Percentiles rank a stretch among this genome's conserved stretches.
These are phyloP conservation scores for Craterocephalus amniculus DNA, from an alignment of 2,797 vertebrate species.

Conservation along the genomic window DNA sequence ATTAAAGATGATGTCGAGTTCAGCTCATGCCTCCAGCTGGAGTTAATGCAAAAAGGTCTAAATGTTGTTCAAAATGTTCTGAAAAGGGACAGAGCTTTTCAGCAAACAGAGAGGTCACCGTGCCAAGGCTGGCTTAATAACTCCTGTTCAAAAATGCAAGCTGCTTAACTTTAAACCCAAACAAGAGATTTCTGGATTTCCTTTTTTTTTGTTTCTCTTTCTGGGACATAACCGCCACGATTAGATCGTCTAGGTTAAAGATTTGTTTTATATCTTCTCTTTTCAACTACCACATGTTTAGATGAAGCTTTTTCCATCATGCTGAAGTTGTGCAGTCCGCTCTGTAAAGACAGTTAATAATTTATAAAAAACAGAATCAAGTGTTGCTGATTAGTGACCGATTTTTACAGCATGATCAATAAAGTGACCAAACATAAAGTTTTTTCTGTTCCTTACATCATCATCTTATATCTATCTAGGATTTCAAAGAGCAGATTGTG, in stretches of 20 bases:
- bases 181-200: constrained; percentile 25
- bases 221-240: neutral
- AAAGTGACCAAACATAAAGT: constrained; percentile 42
- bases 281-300: neutral
- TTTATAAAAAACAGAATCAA: constrained; percentile 36
- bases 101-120: neutral
- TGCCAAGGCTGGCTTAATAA: constrained; percentile 35
- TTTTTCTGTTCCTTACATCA: constrained; percentile 1
- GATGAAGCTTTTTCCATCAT: neutral
- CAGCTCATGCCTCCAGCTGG: neutral
- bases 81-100: constrained; percentile 32
- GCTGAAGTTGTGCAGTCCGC: neutral
- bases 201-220: neutral
- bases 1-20: constrained; percentile 15
- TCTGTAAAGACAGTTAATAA: constrained; percentile 52
- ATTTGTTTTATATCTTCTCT: constrained; percentile 16
- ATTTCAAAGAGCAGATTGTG: constrained; percentile 95
- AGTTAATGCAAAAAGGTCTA: constrained; percentile 54
- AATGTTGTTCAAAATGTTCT: constrained; percentile 28
- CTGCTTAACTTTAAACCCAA: constrained; percentile 40
- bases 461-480: constrained; percentile 72
- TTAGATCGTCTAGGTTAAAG: constrained; percentile 20
- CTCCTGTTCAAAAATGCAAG: constrained; percentile 19
- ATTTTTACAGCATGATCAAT: constrained; percentile 61
- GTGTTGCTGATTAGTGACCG: constrained; percentile 44